These are phyloP conservation scores for Pimpla rufipes DNA, from an alignment of 2,888 invertebrate species.

Conservation along the genomic window DNA sequence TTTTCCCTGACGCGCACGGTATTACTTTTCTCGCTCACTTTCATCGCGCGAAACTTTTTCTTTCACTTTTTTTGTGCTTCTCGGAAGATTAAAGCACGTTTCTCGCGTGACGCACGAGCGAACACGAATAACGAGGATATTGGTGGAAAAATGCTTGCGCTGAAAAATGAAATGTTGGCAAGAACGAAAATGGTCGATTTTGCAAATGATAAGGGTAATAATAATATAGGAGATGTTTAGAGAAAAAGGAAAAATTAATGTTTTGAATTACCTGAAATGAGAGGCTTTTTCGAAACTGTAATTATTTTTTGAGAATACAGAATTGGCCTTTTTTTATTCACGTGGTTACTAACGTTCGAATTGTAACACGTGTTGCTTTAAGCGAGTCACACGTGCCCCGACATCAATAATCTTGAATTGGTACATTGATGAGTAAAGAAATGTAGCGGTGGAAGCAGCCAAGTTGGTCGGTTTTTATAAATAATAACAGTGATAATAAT, in stretches of 20 bases:
- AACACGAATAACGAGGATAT: neutral
- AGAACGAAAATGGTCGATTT: neutral
- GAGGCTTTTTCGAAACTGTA: too few relatives aligned
- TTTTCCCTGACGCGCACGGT: neutral
- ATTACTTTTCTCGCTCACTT: neutral
- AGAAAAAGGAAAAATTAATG: too few relatives aligned
- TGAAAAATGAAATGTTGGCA: neutral
- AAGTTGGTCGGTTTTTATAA: too few relatives aligned
- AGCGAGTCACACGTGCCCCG: too few relatives aligned
- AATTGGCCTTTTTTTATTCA: neutral
- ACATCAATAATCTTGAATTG: neutral
- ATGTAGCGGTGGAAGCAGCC: neutral
- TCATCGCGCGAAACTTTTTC: neutral
- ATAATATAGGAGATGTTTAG: too few relatives aligned
- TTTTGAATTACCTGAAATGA: too few relatives aligned
- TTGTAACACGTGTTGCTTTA: neutral
- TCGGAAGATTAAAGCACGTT: neutral
- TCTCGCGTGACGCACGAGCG: neutral
- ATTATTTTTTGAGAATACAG: too few relatives aligned
- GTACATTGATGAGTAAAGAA: too few relatives aligned
- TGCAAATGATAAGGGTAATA: too few relatives aligned
- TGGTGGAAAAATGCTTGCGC: neutral
- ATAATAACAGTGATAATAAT: too few relatives aligned
- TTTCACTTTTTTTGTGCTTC: neutral
- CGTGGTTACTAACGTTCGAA: neutral